Percentiles rank a stretch among this genome's conserved stretches.
phyloP scores from a whole-genome alignment of 2,888 invertebrate species.

The Stratiomys singularior region DNA sequence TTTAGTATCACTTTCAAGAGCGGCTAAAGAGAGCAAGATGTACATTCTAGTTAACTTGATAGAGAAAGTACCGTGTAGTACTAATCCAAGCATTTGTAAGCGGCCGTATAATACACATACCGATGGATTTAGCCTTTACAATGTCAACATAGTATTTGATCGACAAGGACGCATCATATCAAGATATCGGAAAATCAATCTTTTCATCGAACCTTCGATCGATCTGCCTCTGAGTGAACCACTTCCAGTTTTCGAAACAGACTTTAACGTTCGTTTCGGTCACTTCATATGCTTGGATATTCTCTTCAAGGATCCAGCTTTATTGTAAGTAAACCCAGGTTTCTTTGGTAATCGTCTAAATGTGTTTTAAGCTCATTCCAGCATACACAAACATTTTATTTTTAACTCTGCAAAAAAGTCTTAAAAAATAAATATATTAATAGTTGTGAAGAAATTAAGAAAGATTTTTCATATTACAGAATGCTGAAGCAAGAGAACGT shows the following conservation, averaged over 20 bases:
- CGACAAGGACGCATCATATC: constrained; percentile 77
- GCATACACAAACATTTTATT: no score
- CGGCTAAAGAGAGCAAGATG: constrained; percentile 63
- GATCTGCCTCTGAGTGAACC: constrained; percentile 69
- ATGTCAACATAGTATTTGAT: constrained; percentile 83
- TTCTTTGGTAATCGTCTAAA: no score
- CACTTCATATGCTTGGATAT: constrained; percentile 87
- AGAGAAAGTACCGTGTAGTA: constrained; percentile 68
- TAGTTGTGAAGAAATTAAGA: background rate
- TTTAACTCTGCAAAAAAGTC: no score
- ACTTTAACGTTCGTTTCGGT: constrained; percentile 84
- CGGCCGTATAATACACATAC: constrained; percentile 21
- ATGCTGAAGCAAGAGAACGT: constrained; percentile 55
- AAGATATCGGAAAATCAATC: constrained; percentile 65
- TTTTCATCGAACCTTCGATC: constrained; percentile 68
- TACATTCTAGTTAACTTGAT: constrained; percentile 78
- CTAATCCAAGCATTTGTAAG: constrained; percentile 1
- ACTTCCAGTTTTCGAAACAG: constrained; percentile 73
- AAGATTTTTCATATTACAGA: no score
- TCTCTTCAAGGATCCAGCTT: constrained; percentile 76
- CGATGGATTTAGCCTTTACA: constrained; percentile 68
- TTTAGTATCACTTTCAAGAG: constrained; percentile 41
- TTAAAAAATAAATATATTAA: no score
- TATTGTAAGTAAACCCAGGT: constrained; percentile 63
- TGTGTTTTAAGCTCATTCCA: no score